phyloP scores from a whole-genome alignment of 2,113 vertebrate genomes.

The Tragelaphus imberbis region DNA sequence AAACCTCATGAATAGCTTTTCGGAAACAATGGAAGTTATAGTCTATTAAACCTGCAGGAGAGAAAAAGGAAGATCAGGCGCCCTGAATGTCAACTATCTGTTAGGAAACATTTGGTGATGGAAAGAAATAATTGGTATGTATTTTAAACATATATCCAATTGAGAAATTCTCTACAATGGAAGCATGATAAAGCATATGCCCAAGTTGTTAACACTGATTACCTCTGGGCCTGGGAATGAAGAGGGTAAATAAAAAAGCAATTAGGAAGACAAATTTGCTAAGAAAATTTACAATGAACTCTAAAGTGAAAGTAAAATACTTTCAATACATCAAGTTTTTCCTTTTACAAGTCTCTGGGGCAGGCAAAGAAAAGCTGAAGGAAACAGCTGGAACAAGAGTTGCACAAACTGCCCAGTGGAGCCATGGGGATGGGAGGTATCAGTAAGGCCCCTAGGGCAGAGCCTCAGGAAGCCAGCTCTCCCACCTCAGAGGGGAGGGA shows the following conservation, averaged over 20 bases:
- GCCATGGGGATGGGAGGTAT: neutral
- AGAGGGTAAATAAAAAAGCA: neutral
- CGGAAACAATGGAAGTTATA: slow-evolving; percentile 99
- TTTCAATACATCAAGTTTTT: neutral
- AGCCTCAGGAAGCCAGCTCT: neutral
- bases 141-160: neutral
- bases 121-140: neutral
- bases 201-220: neutral
- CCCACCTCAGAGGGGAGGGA: neutral
- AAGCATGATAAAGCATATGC: neutral
- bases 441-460: neutral
- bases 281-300: slow-evolving; percentile 5
- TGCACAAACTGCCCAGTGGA: neutral
- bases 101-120: neutral
- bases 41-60: slow-evolving; percentile 93
- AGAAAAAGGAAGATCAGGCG: neutral
- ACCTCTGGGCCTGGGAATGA: neutral
- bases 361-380: neutral
- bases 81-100: neutral
- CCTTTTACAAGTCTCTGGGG: neutral
- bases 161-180: neutral
- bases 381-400: neutral
- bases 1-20: slow-evolving; percentile 99
- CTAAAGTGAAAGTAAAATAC: neutral
- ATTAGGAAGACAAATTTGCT: slow-evolving; percentile 13